phyloP scores from a whole-genome alignment of 2,113 vertebrate genomes.

The Xerus inauris region DNA sequence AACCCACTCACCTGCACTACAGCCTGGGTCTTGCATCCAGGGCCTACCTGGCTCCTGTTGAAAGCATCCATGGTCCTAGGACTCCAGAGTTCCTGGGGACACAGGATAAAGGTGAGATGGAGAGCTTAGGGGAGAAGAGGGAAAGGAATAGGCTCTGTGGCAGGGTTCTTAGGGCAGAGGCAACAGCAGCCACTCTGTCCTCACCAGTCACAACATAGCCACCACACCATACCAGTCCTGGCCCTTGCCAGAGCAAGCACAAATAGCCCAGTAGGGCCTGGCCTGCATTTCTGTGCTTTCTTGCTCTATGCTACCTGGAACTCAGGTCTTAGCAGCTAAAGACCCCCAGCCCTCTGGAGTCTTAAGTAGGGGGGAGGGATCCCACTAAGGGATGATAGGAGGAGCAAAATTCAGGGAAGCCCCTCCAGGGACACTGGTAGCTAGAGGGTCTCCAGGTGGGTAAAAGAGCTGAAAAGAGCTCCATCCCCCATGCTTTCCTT shows the following conservation, averaged over 20 bases:
- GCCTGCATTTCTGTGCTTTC: not conserved
- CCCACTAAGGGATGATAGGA: not conserved
- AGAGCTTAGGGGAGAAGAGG: not conserved
- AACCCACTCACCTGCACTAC: conserved; percentile 83
- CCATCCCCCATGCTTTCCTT: not conserved
- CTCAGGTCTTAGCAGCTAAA: not conserved
- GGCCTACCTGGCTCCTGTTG: conserved; percentile 59
- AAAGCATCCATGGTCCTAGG: conserved; percentile 82
- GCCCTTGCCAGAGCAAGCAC: not conserved
- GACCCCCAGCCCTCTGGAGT: not conserved
- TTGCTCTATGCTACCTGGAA: not conserved
- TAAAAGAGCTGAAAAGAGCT: not conserved
- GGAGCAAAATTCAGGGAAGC: not conserved
- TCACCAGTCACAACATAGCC: not conserved
- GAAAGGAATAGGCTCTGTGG: not conserved
- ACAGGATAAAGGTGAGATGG: not conserved
- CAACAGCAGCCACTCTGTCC: not conserved
- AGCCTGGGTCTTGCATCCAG: conserved; percentile 73
- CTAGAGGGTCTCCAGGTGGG: not conserved
- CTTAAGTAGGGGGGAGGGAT: not conserved
- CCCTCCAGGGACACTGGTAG: not conserved
- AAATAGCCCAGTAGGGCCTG: not conserved
- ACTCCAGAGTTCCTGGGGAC: conserved; percentile 58
- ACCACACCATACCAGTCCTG: not conserved
- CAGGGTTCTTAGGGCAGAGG: not conserved